Percentiles rank a stretch among this genome's conserved stretches.
These are phyloP conservation scores for Helicoverpa armigera DNA, from an alignment of 1,140 invertebrate species.

Conservation along the genomic window DNA sequence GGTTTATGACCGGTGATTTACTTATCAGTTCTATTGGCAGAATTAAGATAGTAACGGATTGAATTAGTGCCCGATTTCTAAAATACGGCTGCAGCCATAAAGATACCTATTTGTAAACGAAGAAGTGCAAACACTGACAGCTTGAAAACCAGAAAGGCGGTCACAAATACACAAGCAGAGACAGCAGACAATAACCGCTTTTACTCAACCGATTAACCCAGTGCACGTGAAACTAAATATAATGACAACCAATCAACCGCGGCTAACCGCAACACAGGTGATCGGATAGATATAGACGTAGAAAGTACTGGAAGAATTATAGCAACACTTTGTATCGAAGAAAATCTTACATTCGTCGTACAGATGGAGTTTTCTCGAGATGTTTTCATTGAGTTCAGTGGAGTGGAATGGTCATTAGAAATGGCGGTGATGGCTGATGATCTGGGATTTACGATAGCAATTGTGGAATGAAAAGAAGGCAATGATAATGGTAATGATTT, in stretches of 20 bases:
- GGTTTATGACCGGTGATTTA: not conserved
- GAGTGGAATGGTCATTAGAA: constrained; percentile 41
- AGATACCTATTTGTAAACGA: not conserved
- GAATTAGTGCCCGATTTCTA: no score
- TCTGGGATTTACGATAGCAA: not conserved
- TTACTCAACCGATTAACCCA: constrained; percentile 35
- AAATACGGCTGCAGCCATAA: not conserved
- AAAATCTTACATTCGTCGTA: not conserved
- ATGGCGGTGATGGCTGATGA: constrained; percentile 17
- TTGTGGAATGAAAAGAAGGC: constrained; percentile 5
- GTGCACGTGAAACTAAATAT: constrained; percentile 39
- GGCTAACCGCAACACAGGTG: constrained; percentile 26
- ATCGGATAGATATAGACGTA: constrained; percentile 28
- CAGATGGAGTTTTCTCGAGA: constrained; percentile 19
- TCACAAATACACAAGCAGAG: constrained; percentile 1
- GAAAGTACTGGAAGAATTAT: constrained; percentile 36
- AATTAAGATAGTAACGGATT: no score
- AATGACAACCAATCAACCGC: constrained; percentile 1
- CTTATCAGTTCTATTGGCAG: not conserved
- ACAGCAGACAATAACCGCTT: constrained; percentile 19
- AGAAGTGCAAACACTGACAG: not conserved
- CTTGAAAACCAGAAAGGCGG: not conserved
- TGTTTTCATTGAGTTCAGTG: constrained; percentile 24
- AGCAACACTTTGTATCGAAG: constrained; percentile 15
- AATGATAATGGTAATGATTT: constrained; percentile 1